Evolutionary conservation across 2,797 vertebrate genomes (phyloP).

Genomic region (Xenops minutus): DNA sequence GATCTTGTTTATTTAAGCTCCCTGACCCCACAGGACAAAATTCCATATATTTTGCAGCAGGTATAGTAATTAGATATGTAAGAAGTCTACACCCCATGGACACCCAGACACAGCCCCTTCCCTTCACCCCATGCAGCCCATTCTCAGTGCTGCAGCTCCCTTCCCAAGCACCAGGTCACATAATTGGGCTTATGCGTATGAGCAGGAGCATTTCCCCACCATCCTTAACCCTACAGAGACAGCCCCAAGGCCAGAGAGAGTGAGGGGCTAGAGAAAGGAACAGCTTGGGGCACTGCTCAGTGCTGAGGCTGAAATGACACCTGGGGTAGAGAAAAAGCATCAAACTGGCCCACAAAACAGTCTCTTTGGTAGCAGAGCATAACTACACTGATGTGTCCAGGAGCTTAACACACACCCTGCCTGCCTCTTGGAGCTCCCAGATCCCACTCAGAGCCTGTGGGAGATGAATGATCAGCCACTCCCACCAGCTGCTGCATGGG

Average conservation of each 20-base stretch:
- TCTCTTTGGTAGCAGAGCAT: accelerated
- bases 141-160: accelerated
- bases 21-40: neutral
- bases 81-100: accelerated
- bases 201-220: neutral
- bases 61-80: neutral
- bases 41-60: neutral
- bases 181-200: neutral
- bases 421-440: neutral
- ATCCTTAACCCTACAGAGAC: neutral
- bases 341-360: neutral
- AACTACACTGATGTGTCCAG: accelerated
- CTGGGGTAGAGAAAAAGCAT: neutral
- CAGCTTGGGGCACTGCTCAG: accelerated
- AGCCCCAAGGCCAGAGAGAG: neutral
- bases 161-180: neutral
- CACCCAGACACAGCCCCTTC: neutral
- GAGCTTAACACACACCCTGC: too few relatives aligned
- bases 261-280: neutral
- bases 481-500: neutral
- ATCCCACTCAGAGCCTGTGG: neutral
- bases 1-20: neutral
- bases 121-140: neutral
- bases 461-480: neutral
- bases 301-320: neutral